phyloP scores from a whole-genome alignment of 2,888 invertebrate genomes.

The Eupithecia dodoneata region DNA sequence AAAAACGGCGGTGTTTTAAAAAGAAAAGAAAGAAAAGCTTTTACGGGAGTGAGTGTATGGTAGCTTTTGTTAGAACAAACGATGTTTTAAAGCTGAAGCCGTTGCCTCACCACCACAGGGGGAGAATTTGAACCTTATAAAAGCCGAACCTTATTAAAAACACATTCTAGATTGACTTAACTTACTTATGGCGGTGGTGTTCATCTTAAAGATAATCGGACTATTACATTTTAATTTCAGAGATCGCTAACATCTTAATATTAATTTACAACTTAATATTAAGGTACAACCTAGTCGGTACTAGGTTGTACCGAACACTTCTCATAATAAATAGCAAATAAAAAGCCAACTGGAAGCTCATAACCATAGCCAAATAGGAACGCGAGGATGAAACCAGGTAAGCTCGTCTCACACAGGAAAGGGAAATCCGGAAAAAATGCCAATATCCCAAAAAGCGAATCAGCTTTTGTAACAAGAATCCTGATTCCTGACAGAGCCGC shows the following conservation, averaged over 20 bases:
- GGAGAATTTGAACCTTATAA: no score
- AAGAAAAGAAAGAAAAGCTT: conserved; percentile 15
- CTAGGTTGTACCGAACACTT: neutral
- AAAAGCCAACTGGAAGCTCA: neutral
- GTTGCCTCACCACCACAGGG: no score
- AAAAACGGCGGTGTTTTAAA: neutral
- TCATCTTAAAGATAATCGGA: neutral
- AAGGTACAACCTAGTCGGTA: no score
- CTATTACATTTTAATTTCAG: neutral
- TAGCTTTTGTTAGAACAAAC: neutral
- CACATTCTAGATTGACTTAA: no score
- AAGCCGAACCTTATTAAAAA: no score
- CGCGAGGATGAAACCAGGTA: conserved; percentile 33
- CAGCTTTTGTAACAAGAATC: conserved; percentile 49
- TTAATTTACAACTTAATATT: neutral
- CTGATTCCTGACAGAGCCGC: conserved; percentile 44
- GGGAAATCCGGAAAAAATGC: conserved; percentile 41
- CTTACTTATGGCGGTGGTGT: neutral
- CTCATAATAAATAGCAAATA: neutral
- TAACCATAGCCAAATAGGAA: conserved; percentile 23
- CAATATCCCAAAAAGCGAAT: conserved; percentile 48
- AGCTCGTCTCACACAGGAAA: conserved; percentile 38
- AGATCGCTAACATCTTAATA: neutral
- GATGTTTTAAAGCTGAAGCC: neutral
- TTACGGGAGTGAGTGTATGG: neutral